Base-by-base conservation (phyloP, 1,140 invertebrate genomes). In the Drosophila nannoptera region DNA sequence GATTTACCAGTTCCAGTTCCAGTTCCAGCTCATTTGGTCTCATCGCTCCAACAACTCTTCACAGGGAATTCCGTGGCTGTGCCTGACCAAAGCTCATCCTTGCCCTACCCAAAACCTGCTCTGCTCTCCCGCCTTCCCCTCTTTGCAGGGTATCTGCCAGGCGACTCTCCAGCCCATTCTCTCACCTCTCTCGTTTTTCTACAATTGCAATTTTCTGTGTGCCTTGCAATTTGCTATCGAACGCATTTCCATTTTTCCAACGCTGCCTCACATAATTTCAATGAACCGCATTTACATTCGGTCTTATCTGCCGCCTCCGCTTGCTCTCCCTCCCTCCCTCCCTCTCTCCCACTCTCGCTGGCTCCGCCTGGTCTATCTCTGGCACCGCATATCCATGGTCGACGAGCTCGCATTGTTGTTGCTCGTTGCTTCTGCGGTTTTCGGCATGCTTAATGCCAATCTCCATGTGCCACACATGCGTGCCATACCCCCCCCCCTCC, bases 261-360 rank as follows among this genome's bases (percentile, higher is more conserved):
- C 40, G 67, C 36, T 64, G 72, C 75, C 73, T 78, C 62, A 80
- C 78, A 72, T 84, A 78, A 83, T 83, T 83, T 83, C 80, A 84
- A 78, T 84, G 78, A 69, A 76, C 76, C 80, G 76, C 73, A 80
- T 83, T 84, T 78, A 67, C 78, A 77, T 76, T 45, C 82, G 53
- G 62, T 52, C 38, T 75, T 83, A 70, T 78, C 50, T 35, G 31
- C 6, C 8, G 11, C 4, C 0, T 35, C 7, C n/a, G 36, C 36
- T 33, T 16, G 32, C 29, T 32, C 11, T 12, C 2, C 0, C 40
- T 9, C 14, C 36, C 35, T 16, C 16, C 36, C 35, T 12, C 29
- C 7, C 50, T 11, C 9, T n/a, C 32, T 45, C 16, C 9, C 31
- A 16, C 40, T 31, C 8, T 36, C 59, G 64, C 43, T 52, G 31